Base-by-base conservation (phyloP, 2,888 invertebrate genomes). In the Eupithecia centaureata region DNA sequence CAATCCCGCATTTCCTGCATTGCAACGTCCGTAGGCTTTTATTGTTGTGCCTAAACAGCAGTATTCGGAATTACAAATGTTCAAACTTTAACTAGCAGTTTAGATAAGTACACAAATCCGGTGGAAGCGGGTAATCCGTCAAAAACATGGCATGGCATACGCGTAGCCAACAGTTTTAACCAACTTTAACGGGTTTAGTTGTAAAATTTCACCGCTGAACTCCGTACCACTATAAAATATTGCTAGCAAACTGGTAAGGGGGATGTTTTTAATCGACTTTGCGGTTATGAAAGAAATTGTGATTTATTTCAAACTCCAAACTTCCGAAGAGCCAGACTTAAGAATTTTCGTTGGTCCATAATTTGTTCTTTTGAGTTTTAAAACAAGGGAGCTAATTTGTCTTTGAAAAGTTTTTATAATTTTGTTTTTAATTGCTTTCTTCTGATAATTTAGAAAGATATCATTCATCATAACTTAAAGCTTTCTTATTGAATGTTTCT, bases 71-170 rank as follows among this genome's bases (percentile, higher is more conserved):
- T 52, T 5, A 15, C 27, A 12, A 22, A 12, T 51, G 18, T 32
- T 62, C 61, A 67, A 73, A 68, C 61, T 69, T 65, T 25, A 57
- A 51, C 64, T 51, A 52, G 54, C 61, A 65, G 59, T 71, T 70
- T 61, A 67, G 67, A 57, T 65, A 68, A 69, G 75, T 73, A 67
- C 68, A 67, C 68, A 57, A 64, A 69, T 70, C 70, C 57, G 27
- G 63, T 60, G 67, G 61, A 65, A 68, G 75, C 76, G 80, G 83
- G 84, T 87, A 86, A 88, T 88, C 86, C 86, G 82, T 88, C 88
- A 88, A 85, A 86, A 87, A 85, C 87, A 86, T 79, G 80, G 77
- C 82, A 74, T 66, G 80, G 77, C 82, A 73, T 67, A 80, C 82
- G 82, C 82, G 79, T 80, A 83, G 67, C 81, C 78, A 75, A 76